Base-by-base conservation (phyloP, 2,888 invertebrate species). In the Cryptophagus acutangulus region DNA sequence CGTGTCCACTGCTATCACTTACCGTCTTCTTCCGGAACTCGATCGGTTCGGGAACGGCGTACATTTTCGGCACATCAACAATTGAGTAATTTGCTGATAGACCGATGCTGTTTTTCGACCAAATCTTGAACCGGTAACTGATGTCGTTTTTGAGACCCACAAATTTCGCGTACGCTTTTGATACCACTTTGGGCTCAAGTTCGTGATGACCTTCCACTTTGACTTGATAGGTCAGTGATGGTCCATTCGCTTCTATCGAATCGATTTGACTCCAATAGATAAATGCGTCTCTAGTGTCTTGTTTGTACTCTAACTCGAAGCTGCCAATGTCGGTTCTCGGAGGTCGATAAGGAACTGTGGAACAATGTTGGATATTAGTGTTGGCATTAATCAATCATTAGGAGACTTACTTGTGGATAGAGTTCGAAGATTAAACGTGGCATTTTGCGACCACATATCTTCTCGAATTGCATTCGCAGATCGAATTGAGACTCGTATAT, bases 231-330 rank as follows among this genome's bases (percentile, higher is more conserved):
- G 73, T 73, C 58, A 90, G 87, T 58, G 83, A 75, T 3, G 78
- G 77, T 13, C 88, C 90, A 59, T 87, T 87, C 55, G 82, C 76
- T 52, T 81, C 74, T 59, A 76, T 75, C 30, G 75, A 74, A 13
- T 78, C 76, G 36, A 90, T 74, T 48, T 82, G 77, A 60, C 85
- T 81, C 89, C 90, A 91, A 64, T 88, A 90, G 14, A 90, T 70
- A 62, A 79, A 79, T 28, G 87, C 71, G 38, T 79, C 75, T 47
- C 82, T 72, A 55, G 66, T 74, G 36, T 65, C 65, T 17, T 48
- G 48, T n/a, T 44, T 44, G 10, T 54, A 46, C 10, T 66, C 56
- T 36, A 69, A 71, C 63, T 84, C 79, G 63, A 88, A 90, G 57
- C 84, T 82, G 26, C 90, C 89, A 10, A 79, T 71, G 47, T 79